Evolutionary conservation across 2,113 vertebrate species (phyloP).

Genomic region (Tor tambroides): DNA sequence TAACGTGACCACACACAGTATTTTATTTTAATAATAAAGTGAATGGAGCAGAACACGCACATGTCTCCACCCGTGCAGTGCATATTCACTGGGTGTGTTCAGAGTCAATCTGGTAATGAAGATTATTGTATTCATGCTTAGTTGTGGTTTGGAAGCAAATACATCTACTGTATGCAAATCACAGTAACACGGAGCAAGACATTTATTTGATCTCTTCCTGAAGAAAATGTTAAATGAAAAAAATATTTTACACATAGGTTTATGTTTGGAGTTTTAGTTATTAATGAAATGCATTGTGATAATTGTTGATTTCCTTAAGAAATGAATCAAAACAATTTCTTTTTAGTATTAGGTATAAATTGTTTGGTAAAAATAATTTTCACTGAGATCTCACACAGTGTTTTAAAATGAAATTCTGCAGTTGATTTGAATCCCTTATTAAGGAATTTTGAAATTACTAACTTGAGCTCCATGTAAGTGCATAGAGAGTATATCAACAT

Average conservation of each 20-base stretch:
- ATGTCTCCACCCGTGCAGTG: background rate
- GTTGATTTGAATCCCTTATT: too few species aligned
- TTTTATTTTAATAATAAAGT: background rate
- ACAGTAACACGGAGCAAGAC: background rate
- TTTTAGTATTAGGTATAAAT: too few species aligned
- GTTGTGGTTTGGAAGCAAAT: background rate
- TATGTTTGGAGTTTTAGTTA: background rate
- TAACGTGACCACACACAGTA: background rate
- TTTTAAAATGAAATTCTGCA: too few species aligned
- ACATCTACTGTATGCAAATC: too few species aligned
- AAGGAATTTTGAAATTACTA: too few species aligned
- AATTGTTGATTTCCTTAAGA: too few species aligned
- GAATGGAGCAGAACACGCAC: background rate
- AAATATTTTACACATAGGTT: too few species aligned
- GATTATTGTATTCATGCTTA: background rate
- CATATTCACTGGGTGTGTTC: conserved; percentile 6
- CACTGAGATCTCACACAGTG: too few species aligned
- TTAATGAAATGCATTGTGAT: background rate
- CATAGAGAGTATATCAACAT: background rate
- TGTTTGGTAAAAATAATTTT: too few species aligned
- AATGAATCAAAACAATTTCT: too few species aligned
- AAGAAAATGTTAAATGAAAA: background rate
- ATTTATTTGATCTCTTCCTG: too few species aligned
- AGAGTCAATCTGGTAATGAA: background rate
- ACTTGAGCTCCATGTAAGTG: background rate